Percentiles rank a stretch among this genome's conserved stretches.
Conservation (phyloP, 1,140 invertebrate species). For the Caenorhabditis tropicalis region DNA sequence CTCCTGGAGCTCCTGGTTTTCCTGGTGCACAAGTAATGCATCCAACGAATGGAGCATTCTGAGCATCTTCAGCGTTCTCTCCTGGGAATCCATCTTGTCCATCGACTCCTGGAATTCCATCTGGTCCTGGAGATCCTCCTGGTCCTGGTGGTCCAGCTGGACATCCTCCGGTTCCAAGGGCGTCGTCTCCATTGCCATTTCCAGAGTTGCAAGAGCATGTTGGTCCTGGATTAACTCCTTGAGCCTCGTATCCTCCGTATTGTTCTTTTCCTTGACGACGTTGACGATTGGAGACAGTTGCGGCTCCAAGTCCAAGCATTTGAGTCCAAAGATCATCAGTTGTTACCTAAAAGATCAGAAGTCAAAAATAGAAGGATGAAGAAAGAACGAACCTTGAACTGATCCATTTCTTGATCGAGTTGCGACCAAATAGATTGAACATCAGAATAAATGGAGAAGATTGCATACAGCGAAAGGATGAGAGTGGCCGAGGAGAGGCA, state of each 20-base stretch:
- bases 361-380: neutral
- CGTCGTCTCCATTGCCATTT: conserved; percentile 47
- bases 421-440: conserved; percentile 66
- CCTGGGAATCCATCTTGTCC: conserved; percentile 54
- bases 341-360: conserved; percentile 52
- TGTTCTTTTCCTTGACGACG: conserved; percentile 62
- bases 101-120: conserved; percentile 46
- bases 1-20: conserved; percentile 51
- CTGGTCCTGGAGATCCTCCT: conserved; percentile 41
- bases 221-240: conserved; percentile 52
- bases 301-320: conserved; percentile 68
- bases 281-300: conserved; percentile 64
- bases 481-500: conserved; percentile 64
- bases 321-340: conserved; percentile 67
- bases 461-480: conserved; percentile 61
- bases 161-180: conserved; percentile 52
- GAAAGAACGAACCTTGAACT: conserved; percentile 60
- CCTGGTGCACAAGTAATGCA: conserved; percentile 62
- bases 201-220: conserved; percentile 48
- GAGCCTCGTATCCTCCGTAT: conserved; percentile 65
- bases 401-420: conserved; percentile 65
- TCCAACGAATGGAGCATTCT: conserved; percentile 59
- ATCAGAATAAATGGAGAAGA: conserved; percentile 65
- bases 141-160: conserved; percentile 51
- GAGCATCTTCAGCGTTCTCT: conserved; percentile 61